Evolutionary conservation across 1,140 invertebrate species (phyloP).

Genomic region (Ostrea edulis): DNA sequence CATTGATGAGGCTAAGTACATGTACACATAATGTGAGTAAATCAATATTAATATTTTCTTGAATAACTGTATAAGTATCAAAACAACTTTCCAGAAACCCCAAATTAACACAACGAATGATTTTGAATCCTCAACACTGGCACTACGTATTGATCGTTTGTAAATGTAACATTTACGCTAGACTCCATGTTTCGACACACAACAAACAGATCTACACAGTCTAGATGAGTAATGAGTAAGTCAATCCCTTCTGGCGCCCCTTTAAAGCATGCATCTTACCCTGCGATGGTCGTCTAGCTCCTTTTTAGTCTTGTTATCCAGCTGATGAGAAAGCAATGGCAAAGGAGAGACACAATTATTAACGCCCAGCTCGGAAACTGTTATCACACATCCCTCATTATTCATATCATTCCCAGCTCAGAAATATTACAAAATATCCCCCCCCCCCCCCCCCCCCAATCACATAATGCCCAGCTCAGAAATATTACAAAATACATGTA

Average conservation of each 20-base stretch:
- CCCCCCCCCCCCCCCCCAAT: no score
- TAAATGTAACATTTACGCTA: not conserved
- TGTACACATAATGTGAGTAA: no score
- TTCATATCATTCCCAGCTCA: no score
- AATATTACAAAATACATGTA: no score
- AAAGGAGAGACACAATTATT: constrained; percentile 3
- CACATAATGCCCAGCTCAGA: no score
- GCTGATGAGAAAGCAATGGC: constrained; percentile 67
- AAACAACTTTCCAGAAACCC: no score
- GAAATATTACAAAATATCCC: no score
- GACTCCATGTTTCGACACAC: not conserved
- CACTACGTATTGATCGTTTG: not conserved
- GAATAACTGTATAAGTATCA: no score
- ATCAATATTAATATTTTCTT: no score
- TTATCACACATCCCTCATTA: no score
- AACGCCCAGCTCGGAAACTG: not conserved
- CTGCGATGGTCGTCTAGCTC: constrained; percentile 79
- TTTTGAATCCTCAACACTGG: not conserved
- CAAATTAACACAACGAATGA: not conserved
- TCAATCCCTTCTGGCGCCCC: not conserved
- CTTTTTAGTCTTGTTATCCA: constrained; percentile 79
- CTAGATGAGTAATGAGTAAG: not conserved
- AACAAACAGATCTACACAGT: not conserved
- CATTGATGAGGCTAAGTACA: no score
- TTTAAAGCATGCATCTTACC: constrained; percentile 72